Conservation (phyloP, 2,113 vertebrate species). For the Ceyx cyanopectus region DNA sequence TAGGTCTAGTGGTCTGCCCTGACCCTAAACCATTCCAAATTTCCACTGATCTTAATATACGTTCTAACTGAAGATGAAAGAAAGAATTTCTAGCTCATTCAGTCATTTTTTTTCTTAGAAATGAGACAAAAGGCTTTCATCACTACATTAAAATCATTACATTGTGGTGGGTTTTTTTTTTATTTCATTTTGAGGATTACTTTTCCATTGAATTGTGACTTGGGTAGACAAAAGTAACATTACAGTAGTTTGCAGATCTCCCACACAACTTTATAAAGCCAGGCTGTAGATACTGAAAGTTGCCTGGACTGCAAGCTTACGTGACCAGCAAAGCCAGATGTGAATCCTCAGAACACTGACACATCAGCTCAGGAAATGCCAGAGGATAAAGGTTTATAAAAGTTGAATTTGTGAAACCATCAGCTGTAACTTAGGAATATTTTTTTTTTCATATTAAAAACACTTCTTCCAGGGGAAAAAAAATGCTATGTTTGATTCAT, state of each 20-base stretch:
- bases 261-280: background rate
- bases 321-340: constrained; percentile 65
- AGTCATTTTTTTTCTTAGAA: background rate
- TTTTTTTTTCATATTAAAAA: constrained; percentile 6
- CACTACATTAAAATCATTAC: background rate
- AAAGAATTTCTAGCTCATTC: background rate
- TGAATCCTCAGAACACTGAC: constrained; percentile 70
- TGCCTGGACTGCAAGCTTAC: constrained; percentile 17
- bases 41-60: background rate
- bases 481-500: background rate
- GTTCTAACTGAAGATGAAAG: background rate
- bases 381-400: constrained; percentile 69
- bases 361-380: constrained; percentile 71
- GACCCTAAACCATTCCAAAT: background rate
- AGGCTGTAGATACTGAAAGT: background rate
- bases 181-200: background rate
- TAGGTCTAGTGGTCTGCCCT: no score
- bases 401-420: constrained; percentile 54
- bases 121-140: background rate
- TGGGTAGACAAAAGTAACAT: background rate
- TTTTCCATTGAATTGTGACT: background rate
- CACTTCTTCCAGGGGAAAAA: background rate
- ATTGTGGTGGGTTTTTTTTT: background rate
- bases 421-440: background rate
- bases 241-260: background rate